Conservation (phyloP, 2,888 invertebrate species). For the Tinea trinotella region DNA sequence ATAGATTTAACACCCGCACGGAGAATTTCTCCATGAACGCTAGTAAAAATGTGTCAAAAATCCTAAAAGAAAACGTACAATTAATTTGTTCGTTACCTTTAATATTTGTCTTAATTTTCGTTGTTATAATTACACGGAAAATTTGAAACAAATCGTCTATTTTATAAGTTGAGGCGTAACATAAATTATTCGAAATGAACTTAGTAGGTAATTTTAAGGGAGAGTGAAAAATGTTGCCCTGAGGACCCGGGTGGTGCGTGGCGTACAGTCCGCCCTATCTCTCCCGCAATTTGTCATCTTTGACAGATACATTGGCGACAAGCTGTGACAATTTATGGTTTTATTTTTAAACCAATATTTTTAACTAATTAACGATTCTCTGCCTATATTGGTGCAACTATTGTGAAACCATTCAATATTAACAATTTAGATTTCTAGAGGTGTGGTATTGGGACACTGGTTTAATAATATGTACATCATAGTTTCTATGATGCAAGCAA, state of each 20-base stretch:
- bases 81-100: not conserved
- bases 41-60: too few relatives aligned
- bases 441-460: too few relatives aligned
- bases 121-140: not conserved
- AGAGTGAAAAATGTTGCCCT: conserved; percentile 38
- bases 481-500: too few relatives aligned
- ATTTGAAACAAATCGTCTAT: conserved; percentile 10
- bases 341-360: conserved; percentile 1
- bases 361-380: not conserved
- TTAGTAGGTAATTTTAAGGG: conserved; percentile 38
- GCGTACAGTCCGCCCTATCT: conserved; percentile 1
- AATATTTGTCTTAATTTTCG: conserved; percentile 7
- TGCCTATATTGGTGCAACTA: too few relatives aligned
- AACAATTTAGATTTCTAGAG: too few relatives aligned
- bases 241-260: conserved; percentile 20
- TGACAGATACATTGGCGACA: conserved; percentile 12
- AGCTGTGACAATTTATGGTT: conserved; percentile 1
- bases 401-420: too few relatives aligned
- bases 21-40: too few relatives aligned
- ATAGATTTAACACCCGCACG: too few relatives aligned
- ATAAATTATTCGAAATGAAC: conserved; percentile 39
- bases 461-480: too few relatives aligned
- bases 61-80: too few relatives aligned
- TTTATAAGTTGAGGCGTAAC: conserved; percentile 13
- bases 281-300: conserved; percentile 14